A percentile compares a stretch with the other conserved stretches of the same genome.
These are phyloP conservation scores for Pristionchus fissidentatus DNA, from an alignment of 2,888 invertebrate genomes.

Conservation along the genomic window DNA sequence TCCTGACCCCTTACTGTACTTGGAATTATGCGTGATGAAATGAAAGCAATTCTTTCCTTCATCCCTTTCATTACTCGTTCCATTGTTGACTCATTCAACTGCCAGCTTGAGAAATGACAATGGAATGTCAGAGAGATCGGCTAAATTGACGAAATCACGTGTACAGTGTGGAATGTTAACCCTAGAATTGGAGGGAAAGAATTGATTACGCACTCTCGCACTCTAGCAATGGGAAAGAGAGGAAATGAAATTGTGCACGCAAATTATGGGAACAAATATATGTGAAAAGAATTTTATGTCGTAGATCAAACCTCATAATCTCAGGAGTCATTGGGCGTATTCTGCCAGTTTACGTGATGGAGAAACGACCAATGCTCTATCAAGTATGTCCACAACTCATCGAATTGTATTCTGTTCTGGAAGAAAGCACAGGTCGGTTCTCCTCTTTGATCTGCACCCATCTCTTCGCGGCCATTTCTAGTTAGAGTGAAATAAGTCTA, in stretches of 20 bases:
- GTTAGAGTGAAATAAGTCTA: too few relatives aligned
- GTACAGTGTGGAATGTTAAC: constrained; percentile 31
- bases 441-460: too few relatives aligned
- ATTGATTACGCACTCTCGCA: constrained; percentile 33
- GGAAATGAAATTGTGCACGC: background rate
- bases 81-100: background rate
- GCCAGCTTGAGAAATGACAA: constrained; percentile 20
- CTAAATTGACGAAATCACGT: constrained; percentile 39
- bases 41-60: background rate
- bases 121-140: constrained; percentile 19
- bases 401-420: background rate
- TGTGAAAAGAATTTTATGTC: background rate
- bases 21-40: background rate
- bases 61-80: background rate
- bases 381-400: constrained; percentile 47
- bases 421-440: constrained; percentile 40
- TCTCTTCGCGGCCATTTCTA: too few relatives aligned
- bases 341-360: constrained; percentile 34
- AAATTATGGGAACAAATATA: background rate
- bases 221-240: constrained; percentile 23
- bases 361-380: constrained; percentile 43
- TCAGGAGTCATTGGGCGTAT: constrained; percentile 34
- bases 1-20: too few relatives aligned
- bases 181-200: constrained; percentile 1
- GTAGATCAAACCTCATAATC: background rate